phyloP scores from a whole-genome alignment of 2,113 vertebrate genomes.

The Larimichthys crocea region DNA sequence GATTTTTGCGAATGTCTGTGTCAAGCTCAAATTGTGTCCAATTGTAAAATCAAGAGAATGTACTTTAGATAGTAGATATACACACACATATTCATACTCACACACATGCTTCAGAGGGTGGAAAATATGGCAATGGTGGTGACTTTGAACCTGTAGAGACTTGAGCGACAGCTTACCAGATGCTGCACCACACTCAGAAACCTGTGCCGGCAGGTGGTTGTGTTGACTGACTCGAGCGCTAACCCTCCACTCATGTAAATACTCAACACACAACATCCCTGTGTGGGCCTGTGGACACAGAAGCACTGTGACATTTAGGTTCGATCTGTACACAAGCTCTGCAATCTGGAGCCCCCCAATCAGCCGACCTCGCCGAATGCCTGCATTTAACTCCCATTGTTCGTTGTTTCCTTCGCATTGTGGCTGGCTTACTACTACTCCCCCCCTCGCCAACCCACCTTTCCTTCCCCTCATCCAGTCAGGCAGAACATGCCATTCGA shows the following conservation, averaged over 20 bases:
- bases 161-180: slow-evolving; percentile 43
- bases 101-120: not conserved
- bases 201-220: slow-evolving; percentile 51
- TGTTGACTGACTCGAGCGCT: slow-evolving; percentile 51
- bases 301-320: slow-evolving; percentile 56
- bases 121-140: not conserved
- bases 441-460: not conserved
- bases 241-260: slow-evolving; percentile 65
- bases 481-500: slow-evolving; percentile 59
- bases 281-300: slow-evolving; percentile 47
- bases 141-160: slow-evolving; percentile 26
- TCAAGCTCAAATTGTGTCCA: slow-evolving; percentile 31
- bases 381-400: slow-evolving; percentile 25
- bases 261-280: slow-evolving; percentile 39
- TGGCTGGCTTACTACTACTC: not conserved
- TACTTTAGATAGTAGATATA: slow-evolving; percentile 25
- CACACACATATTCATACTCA: not conserved
- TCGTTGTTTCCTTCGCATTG: slow-evolving; percentile 11
- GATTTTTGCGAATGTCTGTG: slow-evolving; percentile 25
- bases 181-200: slow-evolving; percentile 11
- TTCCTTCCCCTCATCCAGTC: slow-evolving; percentile 22
- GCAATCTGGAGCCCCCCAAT: slow-evolving; percentile 10
- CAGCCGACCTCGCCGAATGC: slow-evolving; percentile 4
- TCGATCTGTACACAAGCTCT: slow-evolving; percentile 29
- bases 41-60: slow-evolving; percentile 44